A percentile compares a stretch with the other conserved stretches of the same genome.
phyloP scores from a whole-genome alignment of 2,797 vertebrate species.

The Poecilia picta region DNA sequence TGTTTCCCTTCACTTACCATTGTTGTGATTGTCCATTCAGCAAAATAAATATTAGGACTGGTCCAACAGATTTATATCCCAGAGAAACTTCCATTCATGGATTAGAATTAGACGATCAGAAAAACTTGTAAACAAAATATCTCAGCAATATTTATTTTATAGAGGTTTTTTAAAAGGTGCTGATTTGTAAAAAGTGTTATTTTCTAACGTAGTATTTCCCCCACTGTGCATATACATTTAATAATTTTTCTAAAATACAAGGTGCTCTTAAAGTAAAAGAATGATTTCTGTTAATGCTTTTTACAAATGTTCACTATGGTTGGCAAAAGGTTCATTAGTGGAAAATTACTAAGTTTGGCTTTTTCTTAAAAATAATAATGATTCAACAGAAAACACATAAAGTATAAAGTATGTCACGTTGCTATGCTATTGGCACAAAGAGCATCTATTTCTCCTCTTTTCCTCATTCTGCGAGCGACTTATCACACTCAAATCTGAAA shows the following conservation, averaged over 20 bases:
- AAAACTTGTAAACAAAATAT: not conserved
- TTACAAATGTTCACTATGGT: not conserved
- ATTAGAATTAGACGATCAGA: not conserved
- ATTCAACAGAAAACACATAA: conserved; percentile 8
- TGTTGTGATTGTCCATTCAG: not conserved
- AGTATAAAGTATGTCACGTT: conserved; percentile 10
- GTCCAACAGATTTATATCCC: not conserved
- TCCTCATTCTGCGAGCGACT: conserved; percentile 11
- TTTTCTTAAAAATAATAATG: conserved; percentile 5
- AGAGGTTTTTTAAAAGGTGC: not conserved
- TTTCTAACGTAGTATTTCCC: not conserved
- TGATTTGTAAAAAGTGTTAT: not conserved
- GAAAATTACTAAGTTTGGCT: not conserved
- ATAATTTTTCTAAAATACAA: not conserved
- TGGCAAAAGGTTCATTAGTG: not conserved
- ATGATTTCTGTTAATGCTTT: not conserved
- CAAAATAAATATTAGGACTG: not conserved
- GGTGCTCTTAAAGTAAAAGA: not conserved
- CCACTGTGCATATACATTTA: not conserved
- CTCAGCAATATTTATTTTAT: not conserved
- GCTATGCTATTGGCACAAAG: conserved; percentile 4
- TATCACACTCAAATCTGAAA: conserved; percentile 34
- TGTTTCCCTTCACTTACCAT: not conserved
- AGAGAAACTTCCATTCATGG: not conserved
- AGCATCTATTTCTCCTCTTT: conserved; percentile 18